phyloP scores from a whole-genome alignment of 2,113 vertebrate genomes.

The Vulpes vulpes region DNA sequence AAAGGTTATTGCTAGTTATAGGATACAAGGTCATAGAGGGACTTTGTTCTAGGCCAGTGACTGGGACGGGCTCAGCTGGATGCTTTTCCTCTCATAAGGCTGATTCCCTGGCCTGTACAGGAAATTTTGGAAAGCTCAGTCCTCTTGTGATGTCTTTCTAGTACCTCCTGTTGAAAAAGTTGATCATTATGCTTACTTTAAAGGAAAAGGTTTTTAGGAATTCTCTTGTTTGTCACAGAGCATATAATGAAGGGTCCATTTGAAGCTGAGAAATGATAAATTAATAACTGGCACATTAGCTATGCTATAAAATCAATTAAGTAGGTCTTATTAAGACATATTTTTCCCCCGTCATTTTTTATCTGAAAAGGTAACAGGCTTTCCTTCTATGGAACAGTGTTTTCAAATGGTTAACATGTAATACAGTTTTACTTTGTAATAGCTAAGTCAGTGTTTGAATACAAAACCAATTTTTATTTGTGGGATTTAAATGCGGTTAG shows the following conservation, averaged over 20 bases:
- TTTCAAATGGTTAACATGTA: conserved; percentile 7
- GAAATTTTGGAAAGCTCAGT: not conserved
- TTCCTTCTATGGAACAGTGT: not conserved
- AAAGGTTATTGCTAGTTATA: not conserved
- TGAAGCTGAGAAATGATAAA: not conserved
- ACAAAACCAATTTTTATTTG: not conserved
- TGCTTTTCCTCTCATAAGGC: not conserved
- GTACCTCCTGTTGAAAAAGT: not conserved
- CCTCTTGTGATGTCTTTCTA: not conserved
- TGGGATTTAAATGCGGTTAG: not conserved
- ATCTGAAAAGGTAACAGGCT: not conserved
- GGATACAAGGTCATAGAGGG: not conserved
- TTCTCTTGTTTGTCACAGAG: not conserved
- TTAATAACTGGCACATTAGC: not conserved
- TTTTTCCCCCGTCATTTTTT: not conserved
- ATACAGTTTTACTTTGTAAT: not conserved
- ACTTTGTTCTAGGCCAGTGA: not conserved
- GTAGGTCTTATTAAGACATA: not conserved
- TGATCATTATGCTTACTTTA: not conserved
- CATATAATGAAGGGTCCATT: not conserved
- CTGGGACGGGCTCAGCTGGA: not conserved
- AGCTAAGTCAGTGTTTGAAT: not conserved
- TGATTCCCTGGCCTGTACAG: not conserved
- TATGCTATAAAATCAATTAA: not conserved
- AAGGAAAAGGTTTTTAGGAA: not conserved